Base-by-base conservation (phyloP, 1,140 invertebrate genomes). In the Galendromus occidentalis region DNA sequence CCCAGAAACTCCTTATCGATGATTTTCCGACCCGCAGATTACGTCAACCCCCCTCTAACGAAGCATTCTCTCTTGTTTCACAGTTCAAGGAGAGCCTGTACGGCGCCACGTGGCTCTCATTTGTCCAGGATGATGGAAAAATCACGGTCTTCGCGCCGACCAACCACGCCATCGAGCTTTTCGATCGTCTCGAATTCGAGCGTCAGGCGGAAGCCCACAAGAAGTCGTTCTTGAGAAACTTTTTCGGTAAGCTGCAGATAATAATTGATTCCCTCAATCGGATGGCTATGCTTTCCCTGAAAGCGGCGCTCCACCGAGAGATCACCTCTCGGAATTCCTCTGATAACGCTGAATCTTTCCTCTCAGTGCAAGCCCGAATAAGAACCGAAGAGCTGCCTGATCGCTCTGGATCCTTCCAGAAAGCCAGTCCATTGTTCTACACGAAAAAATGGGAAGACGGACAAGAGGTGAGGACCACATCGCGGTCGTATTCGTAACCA, bases 71-170 rank as follows among this genome's bases (percentile, higher is more conserved):
- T 59, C 14, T 18, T 59, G n/a, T 59, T 20, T 25, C 9, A 22
- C 14, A 59, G 51, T 59, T 59, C 51, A 25, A 22, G 25, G 51
- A 59, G 17, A 25, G 51, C 12, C 25, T 59, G 2, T 20, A 14
- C 14, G 51, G 51, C 12, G 51, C 22, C 2, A 20, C 51, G 33
- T 59, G 51, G 51, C 22, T 59, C n/a, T 20, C 14, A 17, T 59
- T 67, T 22, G 51, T 71, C 22, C 30, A 72, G 6, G 66, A 71
- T 33, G 65, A 69, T 5, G 66, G 70, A 44, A 59, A 59, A 12
- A 59, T 70, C 0, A 72, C 71, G 17, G 47, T 72, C 14, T 72
- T 72, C 66, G 71, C 70, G 0, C 71, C 71, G 7, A 72, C 70
- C n/a, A 71, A 72, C 45, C 68, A 67, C 0, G 71, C 71, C 41